Base-by-base conservation (phyloP, 2,888 invertebrate species). In the Lucinisca nassula region DNA sequence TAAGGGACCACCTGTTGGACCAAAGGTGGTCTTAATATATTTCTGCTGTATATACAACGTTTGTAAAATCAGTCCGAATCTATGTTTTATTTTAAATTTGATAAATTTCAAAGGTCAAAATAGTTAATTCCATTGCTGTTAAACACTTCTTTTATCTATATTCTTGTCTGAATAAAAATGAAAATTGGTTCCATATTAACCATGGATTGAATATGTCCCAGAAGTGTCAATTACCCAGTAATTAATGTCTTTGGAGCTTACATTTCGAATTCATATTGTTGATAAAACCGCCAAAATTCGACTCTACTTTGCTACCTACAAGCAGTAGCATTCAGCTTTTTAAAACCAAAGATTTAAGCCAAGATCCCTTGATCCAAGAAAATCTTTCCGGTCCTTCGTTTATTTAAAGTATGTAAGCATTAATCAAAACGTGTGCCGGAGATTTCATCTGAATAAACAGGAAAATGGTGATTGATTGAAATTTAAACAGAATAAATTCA, bases 371-470 rank as follows among this genome's bases (percentile, higher is more conserved):
- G 67, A 74, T 74, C 74, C 74, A 27, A 74, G 74, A 27, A 74
- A 45, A 45, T 74, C 40, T 74, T 21, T 1, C 45, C 37, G 30
- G 61, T 61, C 67, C 84, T 80, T 82, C 86, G 84, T 86, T 87
- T 86, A 82, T 70, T 80, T 38, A 73, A 49, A 74, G 81, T 82
- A 84, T 89, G 84, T 77, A 75, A 37, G 49, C 82, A 90, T 90
- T 90, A 82, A 90, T 90, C 90, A 90, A 82, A 75, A 55, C 58
- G 73, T 37, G 72, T 85, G 85, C 81, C 81, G 82, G 77, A 80
- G 83, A 74, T 82, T 90, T 86, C 86, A 84, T 90, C 88, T 78
- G 72, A 78, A 73, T 86, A 88, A 90, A 90, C 86, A 86, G 45
- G 67, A 40, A 37, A 49, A 27, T 75, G 38, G 81, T 88, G 86